A percentile compares a stretch with the other conserved stretches of the same genome.
phyloP scores from a whole-genome alignment of 2,113 vertebrate genomes.

The Phocoena sinus region DNA sequence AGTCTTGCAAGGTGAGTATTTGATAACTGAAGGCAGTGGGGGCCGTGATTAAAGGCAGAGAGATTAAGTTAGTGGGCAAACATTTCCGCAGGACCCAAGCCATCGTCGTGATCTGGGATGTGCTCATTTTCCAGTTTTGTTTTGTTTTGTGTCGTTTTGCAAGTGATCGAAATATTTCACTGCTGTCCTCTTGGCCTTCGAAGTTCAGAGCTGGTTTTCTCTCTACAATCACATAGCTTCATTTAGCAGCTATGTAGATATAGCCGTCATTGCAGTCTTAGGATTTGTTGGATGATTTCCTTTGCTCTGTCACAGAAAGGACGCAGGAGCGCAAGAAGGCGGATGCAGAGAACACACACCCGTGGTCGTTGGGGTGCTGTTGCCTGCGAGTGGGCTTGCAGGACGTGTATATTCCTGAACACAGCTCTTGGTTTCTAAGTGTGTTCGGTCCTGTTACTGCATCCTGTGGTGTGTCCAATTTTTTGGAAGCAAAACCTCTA shows the following conservation, averaged over 20 bases:
- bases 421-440: neutral
- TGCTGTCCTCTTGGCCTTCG: neutral
- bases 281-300: neutral
- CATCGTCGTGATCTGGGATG: no score
- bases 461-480: neutral
- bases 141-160: neutral
- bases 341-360: accelerated
- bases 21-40: neutral
- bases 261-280: accelerated
- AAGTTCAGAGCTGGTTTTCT: neutral
- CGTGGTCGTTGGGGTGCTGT: accelerated
- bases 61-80: accelerated
- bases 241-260: neutral
- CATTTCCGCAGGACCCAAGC: neutral
- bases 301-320: neutral
- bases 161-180: neutral
- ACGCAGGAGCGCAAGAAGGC: neutral
- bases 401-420: neutral
- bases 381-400: no score
- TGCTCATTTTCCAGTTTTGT: neutral
- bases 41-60: neutral
- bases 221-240: neutral
- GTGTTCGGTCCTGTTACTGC: neutral
- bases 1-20: neutral
- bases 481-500: neutral